Evolutionary conservation across 2,888 invertebrate genomes (phyloP).

Genomic region (Synergus laeviventris): DNA sequence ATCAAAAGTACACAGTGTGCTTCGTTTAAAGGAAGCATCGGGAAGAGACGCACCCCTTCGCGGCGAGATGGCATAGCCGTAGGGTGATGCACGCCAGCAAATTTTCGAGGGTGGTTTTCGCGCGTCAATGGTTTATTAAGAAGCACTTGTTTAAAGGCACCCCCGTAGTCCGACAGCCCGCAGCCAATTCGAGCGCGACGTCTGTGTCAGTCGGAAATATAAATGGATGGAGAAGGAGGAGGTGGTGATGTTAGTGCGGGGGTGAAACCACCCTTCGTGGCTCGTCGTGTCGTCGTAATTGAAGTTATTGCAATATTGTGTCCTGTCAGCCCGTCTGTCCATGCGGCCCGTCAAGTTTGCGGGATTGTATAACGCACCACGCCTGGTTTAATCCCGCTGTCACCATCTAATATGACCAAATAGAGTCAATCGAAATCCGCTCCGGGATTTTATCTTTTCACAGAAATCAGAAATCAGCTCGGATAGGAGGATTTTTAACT

Average conservation of each 20-base stretch:
- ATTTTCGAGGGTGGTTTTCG: slow-evolving; percentile 75
- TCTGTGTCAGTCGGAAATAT: slow-evolving; percentile 65
- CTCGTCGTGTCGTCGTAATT: slow-evolving; percentile 73
- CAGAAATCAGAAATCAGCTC: not conserved
- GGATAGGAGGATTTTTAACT: not conserved
- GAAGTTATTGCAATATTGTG: slow-evolving; percentile 76
- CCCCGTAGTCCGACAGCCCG: slow-evolving; percentile 68
- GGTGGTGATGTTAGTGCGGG: slow-evolving; percentile 44
- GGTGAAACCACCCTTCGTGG: slow-evolving; percentile 59
- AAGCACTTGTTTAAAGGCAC: slow-evolving; percentile 76
- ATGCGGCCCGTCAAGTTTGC: slow-evolving; percentile 62
- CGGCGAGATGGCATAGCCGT: slow-evolving; percentile 52
- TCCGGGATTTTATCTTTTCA: not conserved
- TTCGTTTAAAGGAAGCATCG: slow-evolving; percentile 54
- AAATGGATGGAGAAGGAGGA: slow-evolving; percentile 65
- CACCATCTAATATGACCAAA: slow-evolving; percentile 62
- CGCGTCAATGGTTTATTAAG: slow-evolving; percentile 76
- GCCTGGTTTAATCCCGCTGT: slow-evolving; percentile 67
- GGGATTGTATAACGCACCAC: slow-evolving; percentile 65
- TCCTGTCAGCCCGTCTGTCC: slow-evolving; percentile 70
- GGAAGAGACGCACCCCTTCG: slow-evolving; percentile 54
- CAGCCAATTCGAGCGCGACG: slow-evolving; percentile 69
- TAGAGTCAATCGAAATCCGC: slow-evolving; percentile 51
- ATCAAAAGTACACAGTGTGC: slow-evolving; percentile 19
- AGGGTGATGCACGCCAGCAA: slow-evolving; percentile 64